Conservation (phyloP, 2,888 invertebrate genomes). For the Fragum whitleyi region DNA sequence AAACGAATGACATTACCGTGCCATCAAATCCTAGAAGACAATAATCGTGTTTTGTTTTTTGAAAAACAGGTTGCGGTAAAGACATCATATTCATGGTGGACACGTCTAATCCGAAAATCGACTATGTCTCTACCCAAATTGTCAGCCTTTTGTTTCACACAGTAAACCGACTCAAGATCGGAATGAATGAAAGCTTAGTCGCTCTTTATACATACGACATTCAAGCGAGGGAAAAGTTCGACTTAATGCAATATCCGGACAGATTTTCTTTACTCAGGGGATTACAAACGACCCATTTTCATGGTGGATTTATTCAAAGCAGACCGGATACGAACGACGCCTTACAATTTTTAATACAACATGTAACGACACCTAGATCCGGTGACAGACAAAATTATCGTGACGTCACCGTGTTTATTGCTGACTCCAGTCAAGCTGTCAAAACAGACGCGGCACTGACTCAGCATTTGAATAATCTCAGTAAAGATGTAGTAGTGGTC, state of each 20-base stretch:
- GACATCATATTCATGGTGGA: slow-evolving; percentile 57
- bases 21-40: too few relatives aligned
- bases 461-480: slow-evolving; percentile 10
- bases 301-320: background rate
- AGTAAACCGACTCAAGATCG: slow-evolving; percentile 36
- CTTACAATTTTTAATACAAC: slow-evolving; percentile 33
- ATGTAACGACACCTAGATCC: slow-evolving; percentile 18
- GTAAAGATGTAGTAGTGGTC: slow-evolving; percentile 43
- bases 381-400: slow-evolving; percentile 45
- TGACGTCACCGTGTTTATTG: slow-evolving; percentile 51
- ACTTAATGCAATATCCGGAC: slow-evolving; percentile 33
- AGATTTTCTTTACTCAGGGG: slow-evolving; percentile 25
- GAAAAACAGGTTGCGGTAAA: slow-evolving; percentile 32
- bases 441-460: background rate
- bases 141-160: slow-evolving; percentile 24
- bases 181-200: slow-evolving; percentile 34
- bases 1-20: too few relatives aligned
- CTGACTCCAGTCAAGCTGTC: background rate
- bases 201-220: slow-evolving; percentile 33
- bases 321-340: slow-evolving; percentile 27
- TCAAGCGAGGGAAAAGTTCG: slow-evolving; percentile 17
- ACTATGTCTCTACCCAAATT: background rate
- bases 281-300: slow-evolving; percentile 18
- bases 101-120: background rate
- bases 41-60: too few relatives aligned